Percentiles rank a stretch among this genome's conserved stretches.
Conservation (phyloP, 2,113 vertebrate species). For the Ahaetulla prasina region DNA sequence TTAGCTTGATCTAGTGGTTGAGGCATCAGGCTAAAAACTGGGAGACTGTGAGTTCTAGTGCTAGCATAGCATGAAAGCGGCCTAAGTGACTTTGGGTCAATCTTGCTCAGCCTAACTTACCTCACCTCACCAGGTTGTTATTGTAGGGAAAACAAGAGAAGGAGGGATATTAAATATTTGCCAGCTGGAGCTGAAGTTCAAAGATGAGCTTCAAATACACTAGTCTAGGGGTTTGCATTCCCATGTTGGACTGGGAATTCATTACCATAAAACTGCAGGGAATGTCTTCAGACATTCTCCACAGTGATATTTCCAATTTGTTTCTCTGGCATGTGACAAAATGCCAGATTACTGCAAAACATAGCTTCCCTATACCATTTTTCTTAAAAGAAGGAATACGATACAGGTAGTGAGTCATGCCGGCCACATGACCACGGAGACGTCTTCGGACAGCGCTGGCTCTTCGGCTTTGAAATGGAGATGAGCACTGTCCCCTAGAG, state of each 20-base stretch:
- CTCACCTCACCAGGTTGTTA: not conserved
- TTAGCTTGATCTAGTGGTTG: not conserved
- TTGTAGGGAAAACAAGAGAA: not conserved
- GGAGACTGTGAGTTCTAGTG: not conserved
- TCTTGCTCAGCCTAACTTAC: not conserved
- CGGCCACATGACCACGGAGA: too few species aligned
- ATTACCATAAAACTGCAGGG: not conserved
- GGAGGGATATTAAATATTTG: not conserved
- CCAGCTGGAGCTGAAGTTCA: not conserved
- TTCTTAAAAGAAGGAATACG: not conserved
- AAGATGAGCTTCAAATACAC: not conserved
- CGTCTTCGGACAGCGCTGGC: too few species aligned
- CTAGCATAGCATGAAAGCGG: not conserved
- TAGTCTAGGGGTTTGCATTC: not conserved
- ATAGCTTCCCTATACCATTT: not conserved
- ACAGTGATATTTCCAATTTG: not conserved
- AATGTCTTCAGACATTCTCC: not conserved
- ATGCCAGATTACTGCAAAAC: not conserved
- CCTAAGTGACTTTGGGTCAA: not conserved
- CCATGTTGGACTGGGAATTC: not conserved
- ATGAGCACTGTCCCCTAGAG: too few species aligned
- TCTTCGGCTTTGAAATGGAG: too few species aligned
- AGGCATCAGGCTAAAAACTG: not conserved
- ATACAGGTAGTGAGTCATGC: too few species aligned
- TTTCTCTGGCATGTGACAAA: not conserved